phyloP scores from a whole-genome alignment of 2,888 invertebrate species.

The Fragum fragum region DNA sequence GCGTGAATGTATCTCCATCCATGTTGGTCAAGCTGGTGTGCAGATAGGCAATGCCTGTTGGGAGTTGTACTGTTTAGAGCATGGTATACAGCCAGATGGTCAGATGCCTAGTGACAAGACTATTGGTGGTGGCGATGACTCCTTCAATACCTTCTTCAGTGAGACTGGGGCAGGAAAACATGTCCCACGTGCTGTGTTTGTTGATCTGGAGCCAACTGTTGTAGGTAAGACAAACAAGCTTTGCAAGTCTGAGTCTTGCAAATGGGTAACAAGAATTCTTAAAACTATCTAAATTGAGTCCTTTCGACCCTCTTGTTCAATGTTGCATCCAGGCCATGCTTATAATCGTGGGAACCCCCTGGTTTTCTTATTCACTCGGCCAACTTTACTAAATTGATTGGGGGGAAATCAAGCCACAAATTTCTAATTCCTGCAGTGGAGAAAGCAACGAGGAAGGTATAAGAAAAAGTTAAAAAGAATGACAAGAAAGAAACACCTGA shows the following conservation, averaged over 20 bases:
- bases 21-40: slow-evolving; percentile 88
- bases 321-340: too few species aligned
- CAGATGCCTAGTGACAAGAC: slow-evolving; percentile 83
- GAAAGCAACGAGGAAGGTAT: too few species aligned
- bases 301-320: too few species aligned
- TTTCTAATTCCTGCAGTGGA: too few species aligned
- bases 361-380: too few species aligned
- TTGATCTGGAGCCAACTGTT: slow-evolving; percentile 98
- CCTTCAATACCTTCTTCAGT: slow-evolving; percentile 92
- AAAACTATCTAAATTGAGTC: too few species aligned
- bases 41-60: slow-evolving; percentile 88
- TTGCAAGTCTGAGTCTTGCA: background rate
- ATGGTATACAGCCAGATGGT: slow-evolving; percentile 87
- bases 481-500: too few species aligned
- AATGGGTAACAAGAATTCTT: too few species aligned
- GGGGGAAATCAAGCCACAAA: too few species aligned
- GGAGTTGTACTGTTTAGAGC: slow-evolving; percentile 89
- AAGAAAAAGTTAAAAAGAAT: too few species aligned
- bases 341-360: too few species aligned
- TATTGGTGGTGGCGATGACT: slow-evolving; percentile 90
- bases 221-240: slow-evolving; percentile 90
- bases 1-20: slow-evolving; percentile 88
- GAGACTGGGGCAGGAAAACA: slow-evolving; percentile 98
- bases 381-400: too few species aligned
- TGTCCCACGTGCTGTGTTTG: slow-evolving; percentile 96